phyloP scores from a whole-genome alignment of 2,797 vertebrate genomes.

The Numenius phaeopus region DNA sequence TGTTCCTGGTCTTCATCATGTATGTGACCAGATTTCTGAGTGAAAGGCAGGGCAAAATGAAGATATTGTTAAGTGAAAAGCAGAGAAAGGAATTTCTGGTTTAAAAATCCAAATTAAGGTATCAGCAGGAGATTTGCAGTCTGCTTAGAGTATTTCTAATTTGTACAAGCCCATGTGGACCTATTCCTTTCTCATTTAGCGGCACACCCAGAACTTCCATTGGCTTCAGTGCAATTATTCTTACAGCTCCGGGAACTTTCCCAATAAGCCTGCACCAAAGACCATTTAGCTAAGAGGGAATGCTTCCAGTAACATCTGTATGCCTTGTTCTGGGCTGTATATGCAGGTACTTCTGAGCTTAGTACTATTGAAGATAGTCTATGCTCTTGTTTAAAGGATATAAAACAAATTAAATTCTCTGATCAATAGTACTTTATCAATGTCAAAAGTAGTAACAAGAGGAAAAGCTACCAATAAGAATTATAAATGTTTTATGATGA shows the following conservation, averaged over 20 bases:
- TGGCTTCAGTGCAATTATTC: slow-evolving; percentile 11
- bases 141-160: slow-evolving; percentile 14
- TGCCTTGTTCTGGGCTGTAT: not conserved
- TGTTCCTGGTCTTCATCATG: not conserved
- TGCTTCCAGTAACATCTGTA: not conserved
- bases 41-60: not conserved
- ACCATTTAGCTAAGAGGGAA: not conserved
- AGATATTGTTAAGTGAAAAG: not conserved
- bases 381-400: not conserved
- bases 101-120: slow-evolving; percentile 32
- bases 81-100: slow-evolving; percentile 10
- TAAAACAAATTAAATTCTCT: not conserved
- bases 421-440: not conserved
- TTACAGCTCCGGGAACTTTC: not conserved
- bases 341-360: not conserved
- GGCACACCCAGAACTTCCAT: not conserved
- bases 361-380: not conserved
- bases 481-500: not conserved
- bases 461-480: not conserved
- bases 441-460: not conserved
- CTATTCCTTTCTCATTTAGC: slow-evolving; percentile 27
- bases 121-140: slow-evolving; percentile 8
- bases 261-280: not conserved
- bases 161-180: not conserved
- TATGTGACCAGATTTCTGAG: not conserved